Base-by-base conservation (phyloP, 2,113 vertebrate genomes). In the Tetrax tetrax region DNA sequence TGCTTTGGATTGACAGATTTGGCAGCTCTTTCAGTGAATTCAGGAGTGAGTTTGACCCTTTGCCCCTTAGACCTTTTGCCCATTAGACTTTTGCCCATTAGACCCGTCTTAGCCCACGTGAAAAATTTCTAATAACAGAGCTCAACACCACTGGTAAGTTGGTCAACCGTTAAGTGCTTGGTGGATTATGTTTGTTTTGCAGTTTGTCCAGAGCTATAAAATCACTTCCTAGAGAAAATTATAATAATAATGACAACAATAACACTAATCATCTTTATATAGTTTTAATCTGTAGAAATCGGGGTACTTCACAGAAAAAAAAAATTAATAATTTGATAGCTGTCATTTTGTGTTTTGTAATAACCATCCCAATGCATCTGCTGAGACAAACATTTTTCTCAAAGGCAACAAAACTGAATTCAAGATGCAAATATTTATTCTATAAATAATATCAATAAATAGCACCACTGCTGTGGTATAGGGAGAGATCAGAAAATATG, bases 361-460 rank as follows among this genome's bases (percentile, higher is more conserved):
- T 60, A 96, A 48, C 27, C 53, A 61, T 77, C 64, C 57, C 38
- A 51, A 14, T 38, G 10, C 7, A 72, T 48, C 41, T 63, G 31
- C 51, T 66, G 81, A 92, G 65, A 82, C 15, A 57, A 68, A 38
- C 14, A 31, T 77, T 87, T 83, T 75, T 43, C 20, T 82, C 91
- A 83, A 74, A 80, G 48, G 29, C 77, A 81, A 64, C 20, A 82
- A 51, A 94, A 87, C 17, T 83, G 48, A 93, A 93, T 79, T 87
- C 48, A 66, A 70, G 72, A 89, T 89, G 47, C 15, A 92, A 77
- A 48, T 76, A 82, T 77, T 92, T 81, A 84, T 94, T 90, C 53
- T 37, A 79, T 79, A 68, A 88, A 79, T 38, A 69, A 69, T 33
- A 80, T 66, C 35, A 61, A 79, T 50, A 83, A 87, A 70, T 69